phyloP scores from a whole-genome alignment of 2,888 invertebrate genomes.

The Hermaeophaga mercurialis region DNA sequence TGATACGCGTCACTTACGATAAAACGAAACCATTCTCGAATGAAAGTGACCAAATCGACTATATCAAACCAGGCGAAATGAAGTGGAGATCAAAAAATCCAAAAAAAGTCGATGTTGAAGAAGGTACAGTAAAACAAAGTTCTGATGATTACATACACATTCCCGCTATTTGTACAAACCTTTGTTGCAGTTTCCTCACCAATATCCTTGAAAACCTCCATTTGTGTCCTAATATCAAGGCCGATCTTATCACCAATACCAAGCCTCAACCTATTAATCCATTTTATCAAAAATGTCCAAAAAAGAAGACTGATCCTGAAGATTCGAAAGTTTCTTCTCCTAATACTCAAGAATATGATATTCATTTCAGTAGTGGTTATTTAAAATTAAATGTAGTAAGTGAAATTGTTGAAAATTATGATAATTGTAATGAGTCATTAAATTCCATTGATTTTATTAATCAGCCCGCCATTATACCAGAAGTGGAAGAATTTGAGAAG shows the following conservation, averaged over 20 bases:
- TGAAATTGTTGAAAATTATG: too few relatives aligned
- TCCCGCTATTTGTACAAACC: constrained; percentile 19
- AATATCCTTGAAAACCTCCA: constrained; percentile 11
- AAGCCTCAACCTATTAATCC: not conserved
- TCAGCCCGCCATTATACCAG: constrained; percentile 41
- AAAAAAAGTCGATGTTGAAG: constrained; percentile 1
- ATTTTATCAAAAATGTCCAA: not conserved
- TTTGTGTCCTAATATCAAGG: not conserved
- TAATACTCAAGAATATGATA: too few relatives aligned
- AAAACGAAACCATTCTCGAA: constrained; percentile 28
- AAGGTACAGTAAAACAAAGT: constrained; percentile 10
- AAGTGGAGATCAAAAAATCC: constrained; percentile 8
- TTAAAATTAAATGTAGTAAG: too few relatives aligned
- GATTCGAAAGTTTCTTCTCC: too few relatives aligned
- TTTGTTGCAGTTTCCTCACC: constrained; percentile 17
- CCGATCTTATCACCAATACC: not conserved
- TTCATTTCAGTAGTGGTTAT: too few relatives aligned
- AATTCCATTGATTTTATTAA: too few relatives aligned
- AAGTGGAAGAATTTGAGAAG: constrained; percentile 40
- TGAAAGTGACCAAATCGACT: constrained; percentile 20
- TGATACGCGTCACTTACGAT: constrained; percentile 32
- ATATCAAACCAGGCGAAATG: not conserved
- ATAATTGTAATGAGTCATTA: too few relatives aligned
- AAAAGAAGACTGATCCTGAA: too few relatives aligned
- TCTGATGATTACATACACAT: constrained; percentile 5